Percentiles rank a stretch among this genome's conserved stretches.
Conservation (phyloP, 2,888 invertebrate genomes). For the Spodoptera littoralis region DNA sequence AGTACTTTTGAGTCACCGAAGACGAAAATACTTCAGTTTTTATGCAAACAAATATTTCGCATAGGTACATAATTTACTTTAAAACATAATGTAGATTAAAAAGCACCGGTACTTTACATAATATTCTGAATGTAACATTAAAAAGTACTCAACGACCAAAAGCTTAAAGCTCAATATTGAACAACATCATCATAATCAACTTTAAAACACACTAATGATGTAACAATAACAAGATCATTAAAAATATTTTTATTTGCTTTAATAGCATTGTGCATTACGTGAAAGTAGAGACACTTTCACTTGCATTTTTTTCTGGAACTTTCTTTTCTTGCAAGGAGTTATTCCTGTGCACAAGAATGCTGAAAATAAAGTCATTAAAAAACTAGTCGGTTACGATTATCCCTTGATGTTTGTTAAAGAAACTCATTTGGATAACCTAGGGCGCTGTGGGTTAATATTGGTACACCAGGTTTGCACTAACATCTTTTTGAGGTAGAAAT, state of each 20-base stretch:
- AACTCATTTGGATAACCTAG: slow-evolving; percentile 2
- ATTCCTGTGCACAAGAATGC: slow-evolving; percentile 30
- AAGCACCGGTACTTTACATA: too few species aligned
- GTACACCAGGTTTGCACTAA: not conserved
- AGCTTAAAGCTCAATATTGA: too few species aligned
- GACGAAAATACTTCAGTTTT: too few species aligned
- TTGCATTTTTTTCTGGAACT: slow-evolving; percentile 51
- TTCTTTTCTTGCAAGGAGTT: slow-evolving; percentile 47
- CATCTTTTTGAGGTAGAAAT: not conserved
- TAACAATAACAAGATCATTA: not conserved
- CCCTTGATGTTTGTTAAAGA: slow-evolving; percentile 7
- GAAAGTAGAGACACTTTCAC: slow-evolving; percentile 65
- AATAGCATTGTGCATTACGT: slow-evolving; percentile 25
- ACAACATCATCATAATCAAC: not conserved
- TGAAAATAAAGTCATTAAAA: slow-evolving; percentile 5
- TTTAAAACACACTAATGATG: not conserved
- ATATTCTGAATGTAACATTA: too few species aligned
- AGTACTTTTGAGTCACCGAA: too few species aligned
- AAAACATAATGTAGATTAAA: too few species aligned
- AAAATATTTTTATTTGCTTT: slow-evolving; percentile 6
- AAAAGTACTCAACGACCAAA: too few species aligned
- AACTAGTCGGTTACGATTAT: slow-evolving; percentile 26
- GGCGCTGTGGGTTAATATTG: not conserved
- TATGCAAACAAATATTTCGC: too few species aligned
- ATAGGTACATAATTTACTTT: too few species aligned